Evolutionary conservation across 2,797 vertebrate genomes (phyloP), one percentile per base, ranked within the genome.

Genomic region (Scarus forsteni): DNA sequence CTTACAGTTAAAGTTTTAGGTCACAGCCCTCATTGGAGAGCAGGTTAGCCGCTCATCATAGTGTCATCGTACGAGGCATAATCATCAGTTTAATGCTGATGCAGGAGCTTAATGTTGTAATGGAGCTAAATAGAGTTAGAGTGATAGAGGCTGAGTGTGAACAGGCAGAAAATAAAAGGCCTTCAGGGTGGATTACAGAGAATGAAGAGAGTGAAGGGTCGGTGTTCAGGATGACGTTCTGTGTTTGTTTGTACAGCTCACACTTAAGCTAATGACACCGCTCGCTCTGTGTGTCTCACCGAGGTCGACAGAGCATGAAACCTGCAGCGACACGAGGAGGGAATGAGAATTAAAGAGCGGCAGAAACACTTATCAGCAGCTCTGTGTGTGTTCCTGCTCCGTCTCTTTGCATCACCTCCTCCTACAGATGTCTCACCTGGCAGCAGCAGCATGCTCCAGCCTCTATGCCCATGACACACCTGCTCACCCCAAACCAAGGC

Each of bases 381-480:
- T 44, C 2, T 55, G 8, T 27, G 44, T 64, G 36, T 16, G 39
- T 56, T 16, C 16, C 15, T 34, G 35, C 49, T 16, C 7, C 38
- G 4, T 58, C 53, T 65, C 60, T 70, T 66, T 79, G 73, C 79
- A 73, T 78, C 79, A 69, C 75, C 70, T 83, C 67, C 38, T 66
- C 50, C 1, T 38, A 39, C 77, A 75, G 66, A 74, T 82, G 79
- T 65, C 62, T 59, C 16, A 66, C 40, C 18, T 63, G 34, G 52
- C 59, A 70, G 48, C 54, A 40, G 57, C 35, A 55, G 53, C 50
- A 11, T 40, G 48, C 53, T 39, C 57, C 12, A 76, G 65, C 49
- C 66, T 7, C 7, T 16, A 53, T 52, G 50, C 39, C 54, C 46
- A 76, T 65, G 73, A 48, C 60, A 74, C 60, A 68, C 63, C 56